Percentiles rank a stretch among this genome's conserved stretches.
These are phyloP conservation scores for Uria lomvia DNA, from an alignment of 2,113 vertebrate species.

Conservation along the genomic window DNA sequence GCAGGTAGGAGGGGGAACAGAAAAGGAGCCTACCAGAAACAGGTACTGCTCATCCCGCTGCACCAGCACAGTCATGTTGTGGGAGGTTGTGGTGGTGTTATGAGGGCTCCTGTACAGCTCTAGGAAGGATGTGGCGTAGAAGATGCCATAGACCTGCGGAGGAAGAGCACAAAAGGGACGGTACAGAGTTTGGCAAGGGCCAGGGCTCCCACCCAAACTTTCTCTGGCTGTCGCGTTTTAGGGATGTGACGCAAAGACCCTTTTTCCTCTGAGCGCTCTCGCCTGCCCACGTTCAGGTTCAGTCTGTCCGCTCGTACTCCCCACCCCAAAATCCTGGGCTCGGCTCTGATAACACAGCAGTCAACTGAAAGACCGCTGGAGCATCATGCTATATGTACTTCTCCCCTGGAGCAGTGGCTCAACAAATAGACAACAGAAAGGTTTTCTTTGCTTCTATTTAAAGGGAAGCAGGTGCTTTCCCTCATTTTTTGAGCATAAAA, in stretches of 20 bases:
- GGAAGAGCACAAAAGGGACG: neutral
- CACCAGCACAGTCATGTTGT: constrained; percentile 82
- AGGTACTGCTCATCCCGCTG: constrained; percentile 90
- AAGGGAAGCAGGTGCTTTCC: neutral
- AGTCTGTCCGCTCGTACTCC: fast-evolving
- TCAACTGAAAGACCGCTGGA: neutral
- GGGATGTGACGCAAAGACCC: neutral
- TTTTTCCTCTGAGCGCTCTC: neutral
- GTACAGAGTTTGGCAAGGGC: neutral
- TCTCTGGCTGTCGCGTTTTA: neutral
- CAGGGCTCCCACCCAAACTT: neutral
- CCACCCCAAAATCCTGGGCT: neutral
- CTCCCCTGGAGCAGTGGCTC: neutral
- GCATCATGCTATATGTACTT: neutral
- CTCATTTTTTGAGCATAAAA: neutral
- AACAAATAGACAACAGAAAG: fast-evolving
- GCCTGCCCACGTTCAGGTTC: neutral
- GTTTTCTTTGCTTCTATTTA: neutral
- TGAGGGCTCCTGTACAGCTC: constrained; percentile 87
- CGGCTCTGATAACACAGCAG: neutral
- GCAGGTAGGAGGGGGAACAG: fast-evolving
- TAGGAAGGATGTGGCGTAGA: constrained; percentile 93
- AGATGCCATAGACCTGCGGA: constrained; percentile 85
- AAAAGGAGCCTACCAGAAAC: constrained; percentile 82
- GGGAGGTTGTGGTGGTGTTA: constrained; percentile 67